Evolutionary conservation across 2,797 vertebrate species (phyloP).

Genomic region (Amblyopsis hoosieri): DNA sequence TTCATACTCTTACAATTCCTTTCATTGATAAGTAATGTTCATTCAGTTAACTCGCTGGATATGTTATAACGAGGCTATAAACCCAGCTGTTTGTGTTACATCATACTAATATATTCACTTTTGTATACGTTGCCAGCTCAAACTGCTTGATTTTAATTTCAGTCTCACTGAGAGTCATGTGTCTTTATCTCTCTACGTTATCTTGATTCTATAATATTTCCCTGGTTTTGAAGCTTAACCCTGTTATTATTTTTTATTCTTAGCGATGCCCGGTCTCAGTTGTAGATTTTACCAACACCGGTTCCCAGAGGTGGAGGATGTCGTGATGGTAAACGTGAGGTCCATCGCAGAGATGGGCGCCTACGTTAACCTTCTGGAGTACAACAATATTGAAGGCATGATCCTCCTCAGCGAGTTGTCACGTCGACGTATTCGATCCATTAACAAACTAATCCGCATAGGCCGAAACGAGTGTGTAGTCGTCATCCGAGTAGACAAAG

Average conservation of each 20-base stretch:
- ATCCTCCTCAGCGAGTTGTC: conserved; percentile 97
- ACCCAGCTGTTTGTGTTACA: conserved; percentile 38
- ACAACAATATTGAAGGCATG: conserved; percentile 99
- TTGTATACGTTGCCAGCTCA: not conserved
- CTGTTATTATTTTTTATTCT: not conserved
- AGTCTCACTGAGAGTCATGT: too few relatives aligned
- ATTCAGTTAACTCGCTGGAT: too few relatives aligned
- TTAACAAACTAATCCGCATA: conserved; percentile 99
- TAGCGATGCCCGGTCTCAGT: conserved; percentile 92
- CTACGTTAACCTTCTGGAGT: conserved; percentile 96
- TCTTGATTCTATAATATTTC: not conserved
- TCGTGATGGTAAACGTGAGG: conserved; percentile 98
- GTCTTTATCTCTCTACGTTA: not conserved
- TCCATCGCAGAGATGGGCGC: conserved; percentile 99
- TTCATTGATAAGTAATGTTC: not conserved
- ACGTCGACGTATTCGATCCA: conserved; percentile 95
- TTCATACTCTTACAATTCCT: not conserved
- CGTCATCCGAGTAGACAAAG: conserved; percentile 98
- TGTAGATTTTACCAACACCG: conserved; percentile 99
- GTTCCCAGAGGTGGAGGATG: conserved; percentile 98
- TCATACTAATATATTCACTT: conserved; percentile 44
- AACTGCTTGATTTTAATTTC: not conserved
- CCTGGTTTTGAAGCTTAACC: not conserved
- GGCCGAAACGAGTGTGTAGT: conserved; percentile 98
- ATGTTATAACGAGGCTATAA: too few relatives aligned